These are phyloP conservation scores for Macrophya annulata DNA, from an alignment of 2,888 invertebrate species.

Conservation along the genomic window DNA sequence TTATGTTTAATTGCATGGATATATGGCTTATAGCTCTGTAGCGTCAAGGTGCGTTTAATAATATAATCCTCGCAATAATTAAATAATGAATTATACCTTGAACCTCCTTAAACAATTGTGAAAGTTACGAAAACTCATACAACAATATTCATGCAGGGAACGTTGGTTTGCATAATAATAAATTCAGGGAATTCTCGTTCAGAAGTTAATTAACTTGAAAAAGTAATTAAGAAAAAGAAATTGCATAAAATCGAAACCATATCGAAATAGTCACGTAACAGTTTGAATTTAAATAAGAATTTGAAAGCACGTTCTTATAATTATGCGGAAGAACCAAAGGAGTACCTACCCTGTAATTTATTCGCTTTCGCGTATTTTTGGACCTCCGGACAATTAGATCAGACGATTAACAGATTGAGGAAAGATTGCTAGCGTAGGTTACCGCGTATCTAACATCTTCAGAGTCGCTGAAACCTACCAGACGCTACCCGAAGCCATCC, in stretches of 20 bases:
- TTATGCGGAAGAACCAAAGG: conserved; percentile 38
- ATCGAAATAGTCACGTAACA: conserved; percentile 45
- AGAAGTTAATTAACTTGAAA: conserved; percentile 49
- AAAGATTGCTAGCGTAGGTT: conserved; percentile 33
- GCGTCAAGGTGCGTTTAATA: conserved; percentile 18
- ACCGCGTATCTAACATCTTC: conserved; percentile 34
- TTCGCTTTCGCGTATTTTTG: conserved; percentile 49
- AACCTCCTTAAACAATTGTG: conserved; percentile 49
- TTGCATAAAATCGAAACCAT: conserved; percentile 54
- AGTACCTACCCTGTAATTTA: conserved; percentile 22
- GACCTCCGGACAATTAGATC: conserved; percentile 45
- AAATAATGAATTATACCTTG: conserved; percentile 43
- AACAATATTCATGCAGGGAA: conserved; percentile 16
- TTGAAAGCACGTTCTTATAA: conserved; percentile 43
- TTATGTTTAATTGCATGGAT: conserved; percentile 2
- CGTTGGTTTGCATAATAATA: conserved; percentile 48
- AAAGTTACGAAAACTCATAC: conserved; percentile 45
- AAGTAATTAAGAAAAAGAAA: conserved; percentile 48
- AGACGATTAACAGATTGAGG: conserved; percentile 48
- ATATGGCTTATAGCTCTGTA: background rate
- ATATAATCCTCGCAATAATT: conserved; percentile 25
- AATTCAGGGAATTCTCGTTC: conserved; percentile 41
- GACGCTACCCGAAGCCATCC: conserved; percentile 38
- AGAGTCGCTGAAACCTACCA: conserved; percentile 35
- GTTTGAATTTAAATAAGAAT: conserved; percentile 39